phyloP scores from a whole-genome alignment of 1,140 invertebrate genomes.

The Chlorops oryzae region DNA sequence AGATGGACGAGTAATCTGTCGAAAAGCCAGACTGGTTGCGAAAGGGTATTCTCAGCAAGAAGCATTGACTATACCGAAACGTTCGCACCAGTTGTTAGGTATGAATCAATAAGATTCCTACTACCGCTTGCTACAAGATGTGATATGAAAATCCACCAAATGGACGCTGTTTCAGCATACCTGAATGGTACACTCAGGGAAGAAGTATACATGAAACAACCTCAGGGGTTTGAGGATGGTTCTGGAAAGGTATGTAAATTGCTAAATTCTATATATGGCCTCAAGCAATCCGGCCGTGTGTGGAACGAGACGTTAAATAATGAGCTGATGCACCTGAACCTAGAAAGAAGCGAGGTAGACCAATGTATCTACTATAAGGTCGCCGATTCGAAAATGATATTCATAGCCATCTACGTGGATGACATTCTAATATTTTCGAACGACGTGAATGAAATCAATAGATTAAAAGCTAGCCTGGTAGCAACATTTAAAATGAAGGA shows the following conservation, averaged over 20 bases:
- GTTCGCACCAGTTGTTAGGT: not conserved
- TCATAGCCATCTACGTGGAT: slow-evolving; percentile 41
- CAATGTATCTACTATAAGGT: slow-evolving; percentile 35
- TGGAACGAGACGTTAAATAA: slow-evolving; percentile 34
- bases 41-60: slow-evolving; percentile 9
- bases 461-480: not conserved
- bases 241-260: slow-evolving; percentile 16
- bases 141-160: slow-evolving; percentile 27
- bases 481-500: slow-evolving; percentile 8
- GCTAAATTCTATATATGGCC: slow-evolving; percentile 27
- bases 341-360: slow-evolving; percentile 24
- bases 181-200: slow-evolving; percentile 46
- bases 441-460: slow-evolving; percentile 10
- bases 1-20: not conserved
- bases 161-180: slow-evolving; percentile 46
- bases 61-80: slow-evolving; percentile 3
- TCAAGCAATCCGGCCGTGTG: slow-evolving; percentile 28
- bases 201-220: slow-evolving; percentile 46
- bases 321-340: slow-evolving; percentile 9
- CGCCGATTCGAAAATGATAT: slow-evolving; percentile 14
- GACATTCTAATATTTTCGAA: slow-evolving; percentile 40
- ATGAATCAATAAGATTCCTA: slow-evolving; percentile 1
- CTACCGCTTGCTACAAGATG: slow-evolving; percentile 15
- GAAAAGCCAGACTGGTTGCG: not conserved
- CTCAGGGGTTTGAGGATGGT: slow-evolving; percentile 23